phyloP scores from a whole-genome alignment of 2,113 vertebrate species.

The Riparia riparia region DNA sequence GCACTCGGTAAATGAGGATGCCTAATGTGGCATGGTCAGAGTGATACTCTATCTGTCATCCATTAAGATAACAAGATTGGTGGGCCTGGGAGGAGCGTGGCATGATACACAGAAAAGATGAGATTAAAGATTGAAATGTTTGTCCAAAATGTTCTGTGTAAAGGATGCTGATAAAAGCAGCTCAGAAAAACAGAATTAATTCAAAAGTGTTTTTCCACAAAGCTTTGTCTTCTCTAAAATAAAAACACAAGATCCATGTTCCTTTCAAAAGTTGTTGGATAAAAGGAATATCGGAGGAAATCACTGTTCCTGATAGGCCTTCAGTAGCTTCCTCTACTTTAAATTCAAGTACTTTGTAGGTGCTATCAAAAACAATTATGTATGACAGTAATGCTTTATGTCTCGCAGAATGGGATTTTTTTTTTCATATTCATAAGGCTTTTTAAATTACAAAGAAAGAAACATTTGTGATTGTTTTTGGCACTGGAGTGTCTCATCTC shows the following conservation, averaged over 20 bases:
- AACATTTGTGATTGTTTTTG: neutral
- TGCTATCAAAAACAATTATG: slow-evolving; percentile 32
- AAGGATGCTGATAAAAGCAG: slow-evolving; percentile 37
- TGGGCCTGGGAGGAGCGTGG: slow-evolving; percentile 49
- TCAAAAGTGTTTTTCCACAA: neutral
- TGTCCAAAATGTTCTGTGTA: neutral
- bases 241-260: neutral
- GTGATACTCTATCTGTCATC: slow-evolving; percentile 79
- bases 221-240: neutral
- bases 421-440: neutral
- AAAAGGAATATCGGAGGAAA: neutral
- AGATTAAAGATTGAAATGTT: slow-evolving; percentile 69
- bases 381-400: slow-evolving; percentile 14
- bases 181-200: slow-evolving; percentile 51
- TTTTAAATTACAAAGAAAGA: slow-evolving; percentile 28
- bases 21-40: slow-evolving; percentile 75
- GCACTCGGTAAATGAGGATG: slow-evolving; percentile 93
- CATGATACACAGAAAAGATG: neutral
- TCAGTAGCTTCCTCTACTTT: neutral
- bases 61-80: slow-evolving; percentile 94
- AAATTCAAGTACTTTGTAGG: slow-evolving; percentile 8
- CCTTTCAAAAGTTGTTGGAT: neutral
- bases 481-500: neutral
- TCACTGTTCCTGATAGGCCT: neutral
- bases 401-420: neutral